Base-by-base conservation (phyloP, 2,888 invertebrate genomes). In the Spilosoma lubricipeda region DNA sequence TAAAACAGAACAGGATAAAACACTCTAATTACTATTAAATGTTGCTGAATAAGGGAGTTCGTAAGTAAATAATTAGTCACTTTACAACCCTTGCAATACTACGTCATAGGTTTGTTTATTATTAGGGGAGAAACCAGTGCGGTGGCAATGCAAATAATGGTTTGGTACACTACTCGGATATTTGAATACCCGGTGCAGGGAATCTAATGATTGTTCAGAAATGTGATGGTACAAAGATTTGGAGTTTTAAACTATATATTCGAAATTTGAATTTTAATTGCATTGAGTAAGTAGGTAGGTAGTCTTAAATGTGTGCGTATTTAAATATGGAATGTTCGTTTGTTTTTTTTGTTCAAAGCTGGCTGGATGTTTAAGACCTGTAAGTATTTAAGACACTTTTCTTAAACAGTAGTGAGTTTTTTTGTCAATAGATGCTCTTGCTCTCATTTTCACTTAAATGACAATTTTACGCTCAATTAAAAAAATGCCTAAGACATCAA, bases 31-130 rank as follows among this genome's bases (percentile, higher is more conserved):
- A 27, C 69, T 59, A 56, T 70, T 56, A 70, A 70, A 70, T 56
- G 69, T 39, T 70, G 23, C 27, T 39, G 56, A 70, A 56, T 39
- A 70, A 70, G 69, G 56, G 69, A 56, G 63, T 30, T 5, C 15
- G 56, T 70, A 63, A 83, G 85, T 77, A 84, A 84, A 84, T 84
- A 84, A 85, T 84, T 84, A 85, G 83, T 84, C 83, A 85, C 64
- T 65, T 79, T 80, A 81, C 77, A 77, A 73, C 73, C 76, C 76
- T 71, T 67, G 63, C 72, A 66, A 68, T 69, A 42, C 63, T 72
- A 76, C 76, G 76, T 76, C 75, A 76, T 72, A 66, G 45, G 48
- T 72, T 73, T 76, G 76, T 76, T 75, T 77, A 75, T 72, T 74
- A 63, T 66, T 52, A 72, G 83, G 83, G 83, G 81, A 76, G 74